Evolutionary conservation across 2,888 invertebrate genomes (phyloP).

Genomic region (Norana najaformis): DNA sequence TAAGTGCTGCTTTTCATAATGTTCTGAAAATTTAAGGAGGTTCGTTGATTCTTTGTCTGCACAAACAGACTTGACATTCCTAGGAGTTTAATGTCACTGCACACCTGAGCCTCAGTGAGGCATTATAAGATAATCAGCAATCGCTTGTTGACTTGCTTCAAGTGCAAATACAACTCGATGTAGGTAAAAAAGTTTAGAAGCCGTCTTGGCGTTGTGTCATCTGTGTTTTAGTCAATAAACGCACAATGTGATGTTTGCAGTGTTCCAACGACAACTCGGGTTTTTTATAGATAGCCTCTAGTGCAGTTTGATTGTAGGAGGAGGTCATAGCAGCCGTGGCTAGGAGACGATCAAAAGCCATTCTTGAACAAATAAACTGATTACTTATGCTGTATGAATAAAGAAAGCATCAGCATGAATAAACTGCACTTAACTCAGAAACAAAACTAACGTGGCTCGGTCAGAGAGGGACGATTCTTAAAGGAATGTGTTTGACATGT

Average conservation of each 20-base stretch:
- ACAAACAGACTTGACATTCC: not conserved
- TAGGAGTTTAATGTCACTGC: not conserved
- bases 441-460: not conserved
- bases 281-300: not conserved
- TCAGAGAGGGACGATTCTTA: not conserved
- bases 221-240: not conserved
- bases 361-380: not conserved
- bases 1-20: not conserved
- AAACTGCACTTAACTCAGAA: not conserved
- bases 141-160: not conserved
- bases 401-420: not conserved
- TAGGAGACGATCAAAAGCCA: not conserved
- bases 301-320: not conserved
- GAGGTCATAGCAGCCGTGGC: not conserved
- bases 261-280: not conserved
- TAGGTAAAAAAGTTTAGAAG: not conserved
- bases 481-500: not conserved
- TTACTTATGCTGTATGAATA: not conserved
- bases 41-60: not conserved
- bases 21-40: too few relatives aligned
- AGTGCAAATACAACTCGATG: not conserved
- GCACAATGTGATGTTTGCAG: not conserved
- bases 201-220: not conserved
- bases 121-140: conserved; percentile 1
- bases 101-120: not conserved